These are phyloP conservation scores for Drosophila ficusphila DNA, from an alignment of 1,140 invertebrate genomes.

Conservation along the genomic window DNA sequence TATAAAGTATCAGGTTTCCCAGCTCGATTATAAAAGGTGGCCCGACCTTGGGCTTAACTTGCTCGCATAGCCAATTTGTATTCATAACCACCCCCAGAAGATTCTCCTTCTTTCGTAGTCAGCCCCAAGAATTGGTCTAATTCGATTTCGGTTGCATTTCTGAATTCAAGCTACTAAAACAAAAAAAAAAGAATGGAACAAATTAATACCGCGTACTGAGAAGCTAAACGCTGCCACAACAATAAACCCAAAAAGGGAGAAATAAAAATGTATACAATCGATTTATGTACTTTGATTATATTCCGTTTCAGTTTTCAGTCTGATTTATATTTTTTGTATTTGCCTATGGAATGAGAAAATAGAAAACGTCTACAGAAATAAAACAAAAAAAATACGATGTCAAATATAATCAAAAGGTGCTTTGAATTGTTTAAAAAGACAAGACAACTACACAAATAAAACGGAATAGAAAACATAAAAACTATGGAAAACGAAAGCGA, in stretches of 20 bases:
- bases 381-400: conserved; percentile 55
- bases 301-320: conserved; percentile 55
- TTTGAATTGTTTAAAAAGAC: conserved; percentile 83
- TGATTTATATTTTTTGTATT: conserved; percentile 30
- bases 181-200: no score
- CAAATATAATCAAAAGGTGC: conserved; percentile 83
- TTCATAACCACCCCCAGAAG: conserved; percentile 3
- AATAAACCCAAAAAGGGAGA: conserved; percentile 9
- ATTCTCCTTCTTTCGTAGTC: not conserved
- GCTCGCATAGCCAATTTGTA: conserved; percentile 23
- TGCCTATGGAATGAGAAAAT: conserved; percentile 24
- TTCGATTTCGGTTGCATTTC: conserved; percentile 26
- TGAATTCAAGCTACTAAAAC: conserved; percentile 12
- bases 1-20: conserved; percentile 60
- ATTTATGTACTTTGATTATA: conserved; percentile 65
- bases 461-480: conserved; percentile 36
- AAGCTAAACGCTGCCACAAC: conserved; percentile 78
- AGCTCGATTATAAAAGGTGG: conserved; percentile 24
- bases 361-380: conserved; percentile 25
- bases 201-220: conserved; percentile 61
- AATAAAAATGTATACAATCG: conserved; percentile 19
- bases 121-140: conserved; percentile 16
- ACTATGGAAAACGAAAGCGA: conserved; percentile 68
- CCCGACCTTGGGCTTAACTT: conserved; percentile 10
- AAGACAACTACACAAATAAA: conserved; percentile 70